Percentiles rank a stretch among this genome's conserved stretches.
Conservation (phyloP, 2,797 vertebrate species). For the Bovichtus variegatus region DNA sequence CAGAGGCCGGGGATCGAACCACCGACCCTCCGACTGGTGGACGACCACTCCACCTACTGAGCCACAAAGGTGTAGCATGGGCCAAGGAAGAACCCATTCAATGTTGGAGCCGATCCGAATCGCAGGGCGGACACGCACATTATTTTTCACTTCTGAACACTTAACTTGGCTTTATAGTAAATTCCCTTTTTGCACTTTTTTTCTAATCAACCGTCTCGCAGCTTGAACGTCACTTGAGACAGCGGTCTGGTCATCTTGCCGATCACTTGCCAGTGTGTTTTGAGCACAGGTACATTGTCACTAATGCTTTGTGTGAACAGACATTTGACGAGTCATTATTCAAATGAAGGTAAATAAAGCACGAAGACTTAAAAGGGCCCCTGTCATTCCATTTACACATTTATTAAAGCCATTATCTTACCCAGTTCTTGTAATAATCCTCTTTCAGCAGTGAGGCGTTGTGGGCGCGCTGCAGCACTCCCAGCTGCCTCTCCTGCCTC, state of each 20-base stretch:
- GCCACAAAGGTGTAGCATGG: too few species aligned
- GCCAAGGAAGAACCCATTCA: too few species aligned
- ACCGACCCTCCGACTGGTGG: too few species aligned
- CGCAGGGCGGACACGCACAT: too few species aligned
- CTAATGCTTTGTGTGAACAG: background rate
- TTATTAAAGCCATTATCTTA: slow-evolving; percentile 68
- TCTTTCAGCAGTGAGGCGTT: slow-evolving; percentile 87
- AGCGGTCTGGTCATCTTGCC: too few species aligned
- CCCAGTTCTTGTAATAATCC: slow-evolving; percentile 92
- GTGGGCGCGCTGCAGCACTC: slow-evolving; percentile 87
- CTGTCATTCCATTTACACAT: background rate
- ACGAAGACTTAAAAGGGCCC: background rate
- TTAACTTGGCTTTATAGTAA: background rate
- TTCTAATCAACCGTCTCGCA: background rate
- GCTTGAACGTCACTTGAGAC: too few species aligned
- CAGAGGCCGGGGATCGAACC: too few species aligned
- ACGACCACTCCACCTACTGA: too few species aligned
- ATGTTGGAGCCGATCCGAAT: too few species aligned
- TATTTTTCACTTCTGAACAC: too few species aligned
- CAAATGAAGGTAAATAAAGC: slow-evolving; percentile 3
- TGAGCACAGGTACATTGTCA: background rate
- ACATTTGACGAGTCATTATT: background rate
- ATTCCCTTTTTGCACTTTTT: background rate
- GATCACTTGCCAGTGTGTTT: background rate
- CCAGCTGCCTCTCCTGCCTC: slow-evolving; percentile 89